Percentiles rank a stretch among this genome's conserved stretches.
These are phyloP conservation scores for Orbicella faveolata DNA, from an alignment of 64 coral and sea anemone genomes.

Conservation along the genomic window DNA sequence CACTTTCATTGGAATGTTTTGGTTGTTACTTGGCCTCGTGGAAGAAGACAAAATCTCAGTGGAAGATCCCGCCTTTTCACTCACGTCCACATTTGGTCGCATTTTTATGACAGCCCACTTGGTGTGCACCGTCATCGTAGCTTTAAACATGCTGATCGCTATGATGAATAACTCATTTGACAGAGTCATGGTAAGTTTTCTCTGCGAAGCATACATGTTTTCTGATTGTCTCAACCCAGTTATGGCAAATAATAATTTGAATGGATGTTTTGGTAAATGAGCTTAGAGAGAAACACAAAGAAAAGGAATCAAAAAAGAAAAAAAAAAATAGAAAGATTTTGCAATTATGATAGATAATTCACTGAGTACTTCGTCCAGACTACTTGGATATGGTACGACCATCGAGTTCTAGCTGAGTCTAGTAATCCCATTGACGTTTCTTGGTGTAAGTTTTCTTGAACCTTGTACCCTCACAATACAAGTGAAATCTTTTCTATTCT, in stretches of 20 bases:
- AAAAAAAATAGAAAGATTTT: too few relatives aligned
- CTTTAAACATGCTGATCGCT: constrained; percentile 16
- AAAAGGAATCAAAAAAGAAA: too few relatives aligned
- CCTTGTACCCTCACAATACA: background rate
- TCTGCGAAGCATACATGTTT: background rate
- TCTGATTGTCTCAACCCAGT: too few relatives aligned
- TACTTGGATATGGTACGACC: too few relatives aligned
- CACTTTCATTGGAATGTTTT: background rate
- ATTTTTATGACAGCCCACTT: background rate
- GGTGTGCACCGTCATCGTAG: background rate
- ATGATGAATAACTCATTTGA: constrained; percentile 26
- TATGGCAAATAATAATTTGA: too few relatives aligned
- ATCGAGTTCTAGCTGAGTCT: too few relatives aligned
- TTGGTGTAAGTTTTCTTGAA: too few relatives aligned
- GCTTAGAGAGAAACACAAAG: too few relatives aligned
- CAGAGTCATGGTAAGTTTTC: background rate
- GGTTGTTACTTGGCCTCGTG: background rate
- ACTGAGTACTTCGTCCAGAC: too few relatives aligned
- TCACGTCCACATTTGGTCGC: background rate
- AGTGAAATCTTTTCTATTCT: background rate
- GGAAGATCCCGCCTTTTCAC: background rate
- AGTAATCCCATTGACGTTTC: too few relatives aligned
- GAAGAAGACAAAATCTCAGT: background rate
- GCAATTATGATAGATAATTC: too few relatives aligned
- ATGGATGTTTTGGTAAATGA: too few relatives aligned